A percentile compares a stretch with the other conserved stretches of the same genome.
Conservation (phyloP, 1,140 invertebrate genomes). For the Microplitis mediator region DNA sequence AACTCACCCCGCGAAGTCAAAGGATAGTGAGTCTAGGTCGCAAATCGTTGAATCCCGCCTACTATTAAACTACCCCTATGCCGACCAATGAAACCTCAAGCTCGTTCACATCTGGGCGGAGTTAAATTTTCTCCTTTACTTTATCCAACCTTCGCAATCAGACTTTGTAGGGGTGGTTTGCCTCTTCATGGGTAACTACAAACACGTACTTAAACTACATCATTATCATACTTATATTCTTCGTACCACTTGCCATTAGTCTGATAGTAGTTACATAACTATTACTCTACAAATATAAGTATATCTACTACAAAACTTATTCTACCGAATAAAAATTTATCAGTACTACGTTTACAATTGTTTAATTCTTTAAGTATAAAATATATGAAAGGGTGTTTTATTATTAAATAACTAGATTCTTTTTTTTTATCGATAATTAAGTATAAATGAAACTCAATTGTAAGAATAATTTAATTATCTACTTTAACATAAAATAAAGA, state of each 20-base stretch:
- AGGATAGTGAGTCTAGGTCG: neutral
- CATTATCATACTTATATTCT: slow-evolving; percentile 49
- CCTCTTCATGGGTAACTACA: slow-evolving; percentile 59
- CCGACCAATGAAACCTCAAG: slow-evolving; percentile 7
- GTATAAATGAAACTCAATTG: no score
- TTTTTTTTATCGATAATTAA: no score
- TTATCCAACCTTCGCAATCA: slow-evolving; percentile 44
- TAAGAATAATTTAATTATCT: no score
- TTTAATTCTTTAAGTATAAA: no score
- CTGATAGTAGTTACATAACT: neutral
- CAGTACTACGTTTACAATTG: no score
- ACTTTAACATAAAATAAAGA: no score
- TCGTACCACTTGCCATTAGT: no score
- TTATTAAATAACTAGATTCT: no score
- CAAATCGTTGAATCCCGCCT: slow-evolving; percentile 13
- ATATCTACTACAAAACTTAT: no score
- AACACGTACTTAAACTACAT: slow-evolving; percentile 61
- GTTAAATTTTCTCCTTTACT: neutral
- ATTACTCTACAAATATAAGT: neutral
- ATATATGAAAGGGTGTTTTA: no score
- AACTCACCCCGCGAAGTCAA: neutral
- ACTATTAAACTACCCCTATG: slow-evolving; percentile 19
- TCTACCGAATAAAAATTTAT: no score
- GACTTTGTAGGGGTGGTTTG: slow-evolving; percentile 49
- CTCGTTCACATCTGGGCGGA: slow-evolving; percentile 15